Evolutionary conservation across 2,888 invertebrate species (phyloP).

Genomic region (Dasysyrphus tricinctus): DNA sequence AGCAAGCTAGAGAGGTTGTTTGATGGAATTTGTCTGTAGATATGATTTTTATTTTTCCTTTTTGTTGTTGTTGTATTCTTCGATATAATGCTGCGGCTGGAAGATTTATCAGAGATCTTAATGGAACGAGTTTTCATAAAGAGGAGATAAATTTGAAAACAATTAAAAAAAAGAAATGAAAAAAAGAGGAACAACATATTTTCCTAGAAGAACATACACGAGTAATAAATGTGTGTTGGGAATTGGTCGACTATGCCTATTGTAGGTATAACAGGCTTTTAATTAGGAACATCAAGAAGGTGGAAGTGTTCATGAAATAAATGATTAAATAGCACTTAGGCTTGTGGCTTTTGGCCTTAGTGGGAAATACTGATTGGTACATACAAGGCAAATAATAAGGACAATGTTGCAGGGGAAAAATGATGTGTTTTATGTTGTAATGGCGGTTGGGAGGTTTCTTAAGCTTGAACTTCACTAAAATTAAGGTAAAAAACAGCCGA

Average conservation of each 20-base stretch:
- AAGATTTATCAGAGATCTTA: constrained; percentile 70
- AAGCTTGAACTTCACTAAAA: too few relatives aligned
- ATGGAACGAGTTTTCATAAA: constrained; percentile 66
- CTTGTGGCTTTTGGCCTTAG: background rate
- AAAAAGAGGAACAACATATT: constrained; percentile 15
- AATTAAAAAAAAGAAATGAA: constrained; percentile 7
- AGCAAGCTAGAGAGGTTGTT: constrained; percentile 27
- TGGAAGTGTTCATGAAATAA: constrained; percentile 68
- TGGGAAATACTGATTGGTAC: background rate
- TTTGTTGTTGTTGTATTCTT: constrained; percentile 27
- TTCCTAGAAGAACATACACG: constrained; percentile 58
- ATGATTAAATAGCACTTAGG: constrained; percentile 61
- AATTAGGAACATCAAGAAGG: constrained; percentile 65
- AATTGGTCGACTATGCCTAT: constrained; percentile 38
- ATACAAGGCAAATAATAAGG: background rate
- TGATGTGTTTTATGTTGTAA: too few relatives aligned
- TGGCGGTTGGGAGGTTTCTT: too few relatives aligned
- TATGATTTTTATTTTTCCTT: constrained; percentile 20
- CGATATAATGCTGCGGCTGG: constrained; percentile 14
- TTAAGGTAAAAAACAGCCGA: too few relatives aligned
- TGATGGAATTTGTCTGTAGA: constrained; percentile 53
- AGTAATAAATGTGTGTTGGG: constrained; percentile 22
- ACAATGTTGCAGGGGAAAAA: too few relatives aligned
- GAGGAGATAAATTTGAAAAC: constrained; percentile 36
- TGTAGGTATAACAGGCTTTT: constrained; percentile 66